Evolutionary conservation across 2,797 vertebrate species (phyloP).

Genomic region (Sebastes kiyomatsui): DNA sequence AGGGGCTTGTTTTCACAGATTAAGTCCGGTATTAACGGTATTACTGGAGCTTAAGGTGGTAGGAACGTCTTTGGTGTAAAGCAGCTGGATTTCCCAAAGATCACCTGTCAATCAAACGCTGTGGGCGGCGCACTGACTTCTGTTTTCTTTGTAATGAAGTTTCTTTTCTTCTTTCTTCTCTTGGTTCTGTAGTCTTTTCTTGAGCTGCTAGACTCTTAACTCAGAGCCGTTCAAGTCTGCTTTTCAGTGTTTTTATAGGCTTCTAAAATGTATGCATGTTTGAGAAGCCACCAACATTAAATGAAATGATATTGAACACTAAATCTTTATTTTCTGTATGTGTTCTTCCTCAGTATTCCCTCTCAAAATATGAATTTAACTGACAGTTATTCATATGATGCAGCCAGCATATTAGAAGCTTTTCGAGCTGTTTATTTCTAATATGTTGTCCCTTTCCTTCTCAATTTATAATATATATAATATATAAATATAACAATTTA

Average conservation of each 20-base stretch:
- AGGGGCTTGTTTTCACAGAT: constrained; percentile 59
- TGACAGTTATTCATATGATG: too few species aligned
- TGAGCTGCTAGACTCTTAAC: not conserved
- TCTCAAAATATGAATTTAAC: not conserved
- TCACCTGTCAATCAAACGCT: constrained; percentile 43
- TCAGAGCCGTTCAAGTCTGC: not conserved
- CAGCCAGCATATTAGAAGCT: not conserved
- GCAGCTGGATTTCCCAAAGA: constrained; percentile 36
- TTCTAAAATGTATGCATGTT: not conserved
- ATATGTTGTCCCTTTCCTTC: too few species aligned
- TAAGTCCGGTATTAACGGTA: constrained; percentile 36
- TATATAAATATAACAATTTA: too few species aligned
- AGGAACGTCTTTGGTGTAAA: constrained; percentile 40
- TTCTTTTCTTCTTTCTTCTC: not conserved
- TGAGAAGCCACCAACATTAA: not conserved
- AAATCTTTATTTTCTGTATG: not conserved
- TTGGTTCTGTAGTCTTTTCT: not conserved
- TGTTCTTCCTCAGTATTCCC: not conserved
- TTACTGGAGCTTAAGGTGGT: constrained; percentile 34
- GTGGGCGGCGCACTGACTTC: not conserved
- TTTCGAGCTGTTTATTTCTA: not conserved
- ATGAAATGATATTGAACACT: too few species aligned
- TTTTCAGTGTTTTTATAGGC: not conserved
- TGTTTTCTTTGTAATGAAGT: not conserved
- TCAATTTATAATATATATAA: too few species aligned